Base-by-base conservation (phyloP, 2,888 invertebrate species). In the Onchidella celtica region DNA sequence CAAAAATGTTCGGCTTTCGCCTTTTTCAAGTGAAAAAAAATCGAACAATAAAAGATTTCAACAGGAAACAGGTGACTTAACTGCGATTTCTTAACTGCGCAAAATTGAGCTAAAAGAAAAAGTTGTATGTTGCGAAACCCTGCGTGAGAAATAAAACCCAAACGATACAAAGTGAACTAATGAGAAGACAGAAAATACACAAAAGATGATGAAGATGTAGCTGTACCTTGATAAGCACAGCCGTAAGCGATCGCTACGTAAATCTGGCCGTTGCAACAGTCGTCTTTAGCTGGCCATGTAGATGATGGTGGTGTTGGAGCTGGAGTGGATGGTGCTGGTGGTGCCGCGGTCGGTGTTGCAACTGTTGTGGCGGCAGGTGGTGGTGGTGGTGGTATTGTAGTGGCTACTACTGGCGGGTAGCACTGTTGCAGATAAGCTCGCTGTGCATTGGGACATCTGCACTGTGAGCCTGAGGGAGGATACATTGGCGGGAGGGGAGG, bases 311-410 rank as follows among this genome's bases (percentile, higher is more conserved):
- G 4, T 61, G 61, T 24, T n/a, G 61, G 4, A 24, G 61, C 27
- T 61, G 6, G 27, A 14, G 61, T 4, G 9, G 61, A n/a, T n/a
- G 61, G 27, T n/a, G 61, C 6, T 61, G 61, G n/a, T 61, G n/a
- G 4, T 61, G 61, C 9, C 4, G 61, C 9, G n/a, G 61, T 24
- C n/a, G 61, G n/a, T 61, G 61, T 61, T 61, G 61, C 27, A 14
- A n/a, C n/a, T 61, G 61, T 24, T n/a, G 61, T 24, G 9, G n/a
- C n/a, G 6, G 6, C 6, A 14, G 61, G 27, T 61, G 61, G 27
- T 61, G 61, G 27, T n/a, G 61, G 27, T n/a, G 61, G 27, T 61
- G 61, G 27, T 61, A n/a, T 24, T 61, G 61, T 59, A n/a, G 59
- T 59, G 59, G 59, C 3, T 59, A n/a, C 3, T 59, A 4, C 14